A percentile compares a stretch with the other conserved stretches of the same genome.
Evolutionary conservation across 2,113 vertebrate species (phyloP).

Genomic region (Colaptes auratus): DNA sequence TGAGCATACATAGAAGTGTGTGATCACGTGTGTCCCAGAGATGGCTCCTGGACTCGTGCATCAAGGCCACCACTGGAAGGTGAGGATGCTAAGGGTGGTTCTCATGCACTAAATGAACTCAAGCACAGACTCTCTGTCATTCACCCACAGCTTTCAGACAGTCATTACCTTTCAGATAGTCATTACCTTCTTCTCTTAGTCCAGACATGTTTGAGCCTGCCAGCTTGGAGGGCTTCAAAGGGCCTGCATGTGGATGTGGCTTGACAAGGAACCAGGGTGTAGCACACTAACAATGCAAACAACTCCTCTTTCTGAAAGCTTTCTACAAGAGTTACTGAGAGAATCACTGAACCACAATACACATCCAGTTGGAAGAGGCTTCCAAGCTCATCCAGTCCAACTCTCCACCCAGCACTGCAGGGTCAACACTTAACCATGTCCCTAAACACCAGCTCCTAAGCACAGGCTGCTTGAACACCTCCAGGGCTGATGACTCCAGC

Average conservation of each 20-base stretch:
- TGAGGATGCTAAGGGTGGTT: not conserved
- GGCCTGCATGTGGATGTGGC: accelerated
- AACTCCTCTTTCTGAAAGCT: not conserved
- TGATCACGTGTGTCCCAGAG: not conserved
- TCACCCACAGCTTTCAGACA: not conserved
- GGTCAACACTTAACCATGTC: too few species aligned
- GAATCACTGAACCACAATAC: not conserved
- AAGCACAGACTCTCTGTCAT: not conserved
- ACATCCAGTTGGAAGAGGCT: too few species aligned
- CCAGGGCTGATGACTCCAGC: too few species aligned
- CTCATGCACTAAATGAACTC: not conserved
- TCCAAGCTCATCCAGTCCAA: too few species aligned
- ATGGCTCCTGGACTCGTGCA: not conserved
- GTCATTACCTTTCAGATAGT: not conserved
- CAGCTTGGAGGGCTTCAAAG: not conserved
- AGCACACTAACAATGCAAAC: accelerated
- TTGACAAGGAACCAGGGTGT: not conserved
- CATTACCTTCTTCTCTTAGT: not conserved
- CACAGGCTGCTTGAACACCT: too few species aligned
- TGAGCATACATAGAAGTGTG: too few species aligned
- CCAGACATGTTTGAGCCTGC: accelerated
- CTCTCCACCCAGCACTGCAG: too few species aligned
- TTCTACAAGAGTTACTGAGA: not conserved
- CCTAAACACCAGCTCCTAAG: too few species aligned
- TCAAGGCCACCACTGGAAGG: not conserved